phyloP scores from a whole-genome alignment of 2,888 invertebrate genomes.

The Cabera pusaria region DNA sequence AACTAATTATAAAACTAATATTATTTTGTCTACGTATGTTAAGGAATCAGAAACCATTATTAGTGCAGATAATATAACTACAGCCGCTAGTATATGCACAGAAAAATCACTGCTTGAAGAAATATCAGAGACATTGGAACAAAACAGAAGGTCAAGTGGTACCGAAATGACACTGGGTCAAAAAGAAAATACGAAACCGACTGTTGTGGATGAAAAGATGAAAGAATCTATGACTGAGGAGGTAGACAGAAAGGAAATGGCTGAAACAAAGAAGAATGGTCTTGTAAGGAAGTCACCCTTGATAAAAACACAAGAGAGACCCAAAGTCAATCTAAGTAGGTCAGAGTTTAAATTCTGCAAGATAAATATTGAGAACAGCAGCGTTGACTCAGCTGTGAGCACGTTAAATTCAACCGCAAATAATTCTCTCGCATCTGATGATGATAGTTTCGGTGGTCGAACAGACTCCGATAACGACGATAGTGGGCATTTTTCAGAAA shows the following conservation, averaged over 20 bases:
- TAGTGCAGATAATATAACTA: slow-evolving; percentile 61
- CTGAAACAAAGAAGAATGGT: slow-evolving; percentile 74
- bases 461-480: slow-evolving; percentile 85
- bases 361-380: slow-evolving; percentile 76
- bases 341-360: slow-evolving; percentile 81
- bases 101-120: slow-evolving; percentile 89
- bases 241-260: slow-evolving; percentile 66
- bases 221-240: slow-evolving; percentile 77
- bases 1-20: slow-evolving; percentile 79
- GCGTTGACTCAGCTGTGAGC: slow-evolving; percentile 80
- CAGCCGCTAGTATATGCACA: slow-evolving; percentile 65
- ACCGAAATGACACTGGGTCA: slow-evolving; percentile 61
- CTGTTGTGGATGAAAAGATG: slow-evolving; percentile 71
- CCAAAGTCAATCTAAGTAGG: slow-evolving; percentile 84
- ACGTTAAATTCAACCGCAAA: slow-evolving; percentile 83
- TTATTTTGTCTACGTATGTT: slow-evolving; percentile 82
- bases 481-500: slow-evolving; percentile 77
- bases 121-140: slow-evolving; percentile 88
- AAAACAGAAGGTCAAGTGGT: slow-evolving; percentile 80
- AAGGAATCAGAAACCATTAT: slow-evolving; percentile 78
- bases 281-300: slow-evolving; percentile 85
- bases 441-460: slow-evolving; percentile 76
- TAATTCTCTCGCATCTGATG: slow-evolving; percentile 76
- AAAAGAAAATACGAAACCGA: slow-evolving; percentile 65
- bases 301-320: slow-evolving; percentile 86